Percentiles rank a stretch among this genome's conserved stretches.
phyloP scores from a whole-genome alignment of 1,140 invertebrate species.

The Papilio glaucus region DNA sequence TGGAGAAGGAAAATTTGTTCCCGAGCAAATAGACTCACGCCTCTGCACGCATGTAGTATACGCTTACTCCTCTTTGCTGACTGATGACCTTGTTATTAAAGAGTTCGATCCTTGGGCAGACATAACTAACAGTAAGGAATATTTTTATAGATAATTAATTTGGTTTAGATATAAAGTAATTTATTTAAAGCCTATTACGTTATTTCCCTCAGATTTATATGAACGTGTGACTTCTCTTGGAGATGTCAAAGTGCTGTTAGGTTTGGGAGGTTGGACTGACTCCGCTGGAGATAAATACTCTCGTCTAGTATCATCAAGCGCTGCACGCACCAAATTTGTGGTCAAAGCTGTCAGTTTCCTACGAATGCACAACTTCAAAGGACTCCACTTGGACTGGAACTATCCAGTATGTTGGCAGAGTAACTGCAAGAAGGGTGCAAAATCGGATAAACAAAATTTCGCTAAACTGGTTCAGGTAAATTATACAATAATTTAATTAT shows the following conservation, averaged over 20 bases:
- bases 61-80: constrained; percentile 93
- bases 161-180: neutral
- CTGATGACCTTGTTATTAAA: constrained; percentile 88
- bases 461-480: constrained; percentile 88
- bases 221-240: constrained; percentile 86
- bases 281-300: constrained; percentile 93
- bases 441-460: constrained; percentile 90
- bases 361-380: constrained; percentile 89
- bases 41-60: constrained; percentile 95
- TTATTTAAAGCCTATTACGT: constrained; percentile 6
- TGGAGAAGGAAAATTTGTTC: constrained; percentile 91
- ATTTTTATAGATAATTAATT: neutral
- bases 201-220: constrained; percentile 85
- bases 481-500: neutral
- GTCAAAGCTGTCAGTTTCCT: constrained; percentile 88
- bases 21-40: constrained; percentile 91
- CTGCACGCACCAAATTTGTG: constrained; percentile 87
- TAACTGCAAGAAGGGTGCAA: constrained; percentile 91
- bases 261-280: constrained; percentile 95
- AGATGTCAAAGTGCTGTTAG: constrained; percentile 88
- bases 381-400: constrained; percentile 95
- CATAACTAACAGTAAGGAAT: constrained; percentile 90
- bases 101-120: constrained; percentile 94
- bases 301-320: constrained; percentile 86
- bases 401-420: constrained; percentile 96